Evolutionary conservation across 2,888 invertebrate species (phyloP).

Genomic region (Eurois occulta): DNA sequence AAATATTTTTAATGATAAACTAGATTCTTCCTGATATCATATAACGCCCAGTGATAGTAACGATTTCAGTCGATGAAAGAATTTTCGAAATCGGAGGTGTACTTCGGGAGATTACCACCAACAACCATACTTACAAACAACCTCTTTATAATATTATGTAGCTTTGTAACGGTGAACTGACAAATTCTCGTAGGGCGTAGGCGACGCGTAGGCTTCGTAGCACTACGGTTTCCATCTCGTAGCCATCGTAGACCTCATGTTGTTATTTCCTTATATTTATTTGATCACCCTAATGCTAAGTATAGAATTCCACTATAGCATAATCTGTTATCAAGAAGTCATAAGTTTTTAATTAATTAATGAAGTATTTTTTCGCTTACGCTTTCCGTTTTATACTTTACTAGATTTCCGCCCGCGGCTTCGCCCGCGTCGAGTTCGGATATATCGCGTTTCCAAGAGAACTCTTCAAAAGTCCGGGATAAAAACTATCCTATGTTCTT

Average conservation of each 20-base stretch:
- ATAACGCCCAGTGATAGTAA: neutral
- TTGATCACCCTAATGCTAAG: neutral
- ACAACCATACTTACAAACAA: neutral
- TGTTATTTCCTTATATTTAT: neutral
- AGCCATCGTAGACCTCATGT: neutral
- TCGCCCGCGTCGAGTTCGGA: too few relatives aligned
- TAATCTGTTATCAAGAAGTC: neutral
- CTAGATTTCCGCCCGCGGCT: too few relatives aligned
- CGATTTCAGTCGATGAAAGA: neutral
- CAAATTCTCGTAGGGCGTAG: constrained; percentile 21
- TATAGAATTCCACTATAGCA: neutral
- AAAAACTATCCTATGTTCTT: too few relatives aligned
- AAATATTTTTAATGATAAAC: neutral
- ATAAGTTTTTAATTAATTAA: neutral
- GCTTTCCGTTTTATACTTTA: neutral
- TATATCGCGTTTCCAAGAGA: too few relatives aligned
- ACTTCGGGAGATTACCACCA: neutral
- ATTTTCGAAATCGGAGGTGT: neutral
- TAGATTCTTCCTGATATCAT: neutral
- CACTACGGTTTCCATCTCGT: neutral
- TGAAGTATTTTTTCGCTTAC: neutral
- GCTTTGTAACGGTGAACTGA: neutral
- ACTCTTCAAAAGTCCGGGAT: too few relatives aligned
- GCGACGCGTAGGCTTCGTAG: constrained; percentile 16
- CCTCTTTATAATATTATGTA: neutral